A percentile compares a stretch with the other conserved stretches of the same genome.
Evolutionary conservation across 2,797 vertebrate genomes (phyloP).

Genomic region (Myotis planiceps): DNA sequence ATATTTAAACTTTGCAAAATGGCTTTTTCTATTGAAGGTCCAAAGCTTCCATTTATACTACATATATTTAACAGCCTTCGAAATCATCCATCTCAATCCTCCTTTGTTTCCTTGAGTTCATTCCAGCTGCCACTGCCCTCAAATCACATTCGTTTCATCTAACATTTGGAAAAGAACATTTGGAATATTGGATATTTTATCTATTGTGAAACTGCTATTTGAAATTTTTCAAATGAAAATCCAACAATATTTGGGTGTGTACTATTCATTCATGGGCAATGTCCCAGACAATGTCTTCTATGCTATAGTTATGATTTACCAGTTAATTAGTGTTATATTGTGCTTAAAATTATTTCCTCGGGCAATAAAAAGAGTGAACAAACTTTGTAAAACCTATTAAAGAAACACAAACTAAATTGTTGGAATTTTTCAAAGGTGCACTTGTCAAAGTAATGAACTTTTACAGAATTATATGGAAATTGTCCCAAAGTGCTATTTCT

Average conservation of each 20-base stretch:
- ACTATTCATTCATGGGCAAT: not conserved
- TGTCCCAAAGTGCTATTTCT: not conserved
- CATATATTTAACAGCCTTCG: not conserved
- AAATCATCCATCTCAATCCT: not conserved
- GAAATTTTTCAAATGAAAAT: not conserved
- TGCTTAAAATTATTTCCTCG: not conserved
- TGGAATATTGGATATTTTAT: not conserved
- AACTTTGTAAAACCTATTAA: not conserved
- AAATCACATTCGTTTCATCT: not conserved
- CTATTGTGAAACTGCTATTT: not conserved
- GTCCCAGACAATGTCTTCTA: not conserved
- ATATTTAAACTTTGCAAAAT: constrained; percentile 63
- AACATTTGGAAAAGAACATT: constrained; percentile 16
- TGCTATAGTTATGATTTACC: not conserved
- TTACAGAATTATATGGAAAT: not conserved
- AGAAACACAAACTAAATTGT: not conserved
- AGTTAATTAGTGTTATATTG: not conserved
- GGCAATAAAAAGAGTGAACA: not conserved
- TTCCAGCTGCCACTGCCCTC: not conserved
- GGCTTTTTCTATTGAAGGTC: not conserved
- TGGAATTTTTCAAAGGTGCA: not conserved
- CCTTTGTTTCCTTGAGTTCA: not conserved
- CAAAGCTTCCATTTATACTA: not conserved
- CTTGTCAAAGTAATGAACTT: not conserved
- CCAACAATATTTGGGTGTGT: not conserved